Evolutionary conservation across 2,888 invertebrate species (phyloP).

Genomic region (Branchipolynoe longqiensis): DNA sequence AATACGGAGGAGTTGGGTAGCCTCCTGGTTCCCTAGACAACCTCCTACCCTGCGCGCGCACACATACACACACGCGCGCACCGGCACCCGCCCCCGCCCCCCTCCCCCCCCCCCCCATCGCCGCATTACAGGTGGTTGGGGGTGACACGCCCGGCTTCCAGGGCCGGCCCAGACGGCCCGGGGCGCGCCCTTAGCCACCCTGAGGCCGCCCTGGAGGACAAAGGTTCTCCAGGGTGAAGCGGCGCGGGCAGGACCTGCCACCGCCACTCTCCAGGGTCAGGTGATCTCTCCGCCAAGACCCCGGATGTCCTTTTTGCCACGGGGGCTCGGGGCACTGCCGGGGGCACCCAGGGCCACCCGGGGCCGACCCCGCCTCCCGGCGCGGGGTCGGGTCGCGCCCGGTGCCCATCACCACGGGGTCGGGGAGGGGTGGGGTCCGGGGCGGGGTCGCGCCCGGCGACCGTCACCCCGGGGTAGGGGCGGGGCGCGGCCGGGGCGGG

Average conservation of each 20-base stretch:
- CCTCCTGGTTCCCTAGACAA: too few relatives aligned
- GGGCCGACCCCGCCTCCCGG: too few relatives aligned
- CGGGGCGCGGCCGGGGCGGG: not conserved
- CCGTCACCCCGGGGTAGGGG: not conserved
- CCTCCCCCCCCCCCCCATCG: not conserved
- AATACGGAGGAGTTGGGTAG: too few relatives aligned
- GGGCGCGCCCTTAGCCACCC: not conserved
- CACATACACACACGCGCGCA: too few relatives aligned
- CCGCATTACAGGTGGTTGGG: slow-evolving; percentile 47
- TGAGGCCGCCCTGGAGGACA: slow-evolving; percentile 42
- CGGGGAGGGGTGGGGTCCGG: not conserved
- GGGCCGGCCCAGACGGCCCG: not conserved
- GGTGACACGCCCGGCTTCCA: not conserved
- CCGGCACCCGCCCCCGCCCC: too few relatives aligned
- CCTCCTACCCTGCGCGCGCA: too few relatives aligned
- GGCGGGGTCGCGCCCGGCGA: not conserved
- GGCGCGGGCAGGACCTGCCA: slow-evolving; percentile 45
- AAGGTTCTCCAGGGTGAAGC: not conserved
- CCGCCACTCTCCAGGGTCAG: slow-evolving; percentile 35
- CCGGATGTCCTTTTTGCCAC: slow-evolving; percentile 44
- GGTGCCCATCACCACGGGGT: not conserved
- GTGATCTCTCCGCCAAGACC: slow-evolving; percentile 24
- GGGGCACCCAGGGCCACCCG: too few relatives aligned
- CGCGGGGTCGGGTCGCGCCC: slow-evolving; percentile 11
- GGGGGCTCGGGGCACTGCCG: not conserved